Base-by-base conservation (phyloP, 1,140 invertebrate species). In the Tachypleus tridentatus region DNA sequence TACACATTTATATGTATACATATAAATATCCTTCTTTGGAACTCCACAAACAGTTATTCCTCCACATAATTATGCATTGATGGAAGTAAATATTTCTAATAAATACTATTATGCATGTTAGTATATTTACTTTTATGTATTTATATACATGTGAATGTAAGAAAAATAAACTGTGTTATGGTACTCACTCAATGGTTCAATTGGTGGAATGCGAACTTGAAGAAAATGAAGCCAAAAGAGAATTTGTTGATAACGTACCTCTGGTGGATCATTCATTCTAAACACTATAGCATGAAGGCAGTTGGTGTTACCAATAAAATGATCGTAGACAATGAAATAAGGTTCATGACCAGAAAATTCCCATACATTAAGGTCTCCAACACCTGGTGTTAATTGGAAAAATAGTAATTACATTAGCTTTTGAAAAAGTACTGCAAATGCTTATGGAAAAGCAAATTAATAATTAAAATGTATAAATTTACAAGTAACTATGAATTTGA, bases 161-260 rank as follows among this genome's bases (percentile, higher is more conserved):
- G 11, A 60, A 66, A 67, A 50, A 60, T 9, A 4, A 11, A 51
- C 61, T 57, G 10, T 51, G 52, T 64, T 62, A 29, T 60, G 29
- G 29, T 29, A 29, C 56, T 79, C 78, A 86, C 87, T 84, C 70
- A 88, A 80, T 64, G 86, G 85, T 73, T 85, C 82, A 49, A 82
- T 79, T 54, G 83, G 79, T 5, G 79, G 82, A 67, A 89, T 82
- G 66, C 88, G 80, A 57, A 86, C 84, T 76, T 87, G 82, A 61
- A 92, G 79, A 75, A 91, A 91, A 69, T 85, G 83, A 51, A 92
- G 76, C 89, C 89, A 92, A 78, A 88, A 91, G 65, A 82, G 80
- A 48, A 87, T 82, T 74, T 90, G 86, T 64, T 85, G 83, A 48
- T 88, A 75, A 75, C 88, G 86, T 64, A 86, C 82, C 58, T 85